These are phyloP conservation scores for Serranus cabrilla DNA, from an alignment of 2,797 vertebrate genomes.

Conservation along the genomic window DNA sequence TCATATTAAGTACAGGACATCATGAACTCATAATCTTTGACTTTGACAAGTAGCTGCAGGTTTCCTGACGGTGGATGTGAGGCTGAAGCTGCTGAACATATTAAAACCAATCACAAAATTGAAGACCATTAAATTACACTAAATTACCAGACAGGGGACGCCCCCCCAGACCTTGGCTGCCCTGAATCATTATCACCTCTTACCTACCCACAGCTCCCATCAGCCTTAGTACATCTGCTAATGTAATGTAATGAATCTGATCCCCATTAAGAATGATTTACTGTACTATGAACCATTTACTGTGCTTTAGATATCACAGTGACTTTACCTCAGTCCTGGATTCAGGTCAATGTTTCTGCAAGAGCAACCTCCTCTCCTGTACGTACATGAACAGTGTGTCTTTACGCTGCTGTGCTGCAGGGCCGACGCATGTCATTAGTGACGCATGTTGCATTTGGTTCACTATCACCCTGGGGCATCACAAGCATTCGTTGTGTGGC, in stretches of 20 bases:
- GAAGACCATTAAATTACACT: not conserved
- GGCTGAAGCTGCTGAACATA: not conserved
- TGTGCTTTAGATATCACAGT: not conserved
- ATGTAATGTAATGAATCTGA: not conserved
- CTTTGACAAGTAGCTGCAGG: not conserved
- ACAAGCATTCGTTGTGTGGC: not conserved
- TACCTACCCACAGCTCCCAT: not conserved
- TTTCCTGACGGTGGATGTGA: not conserved
- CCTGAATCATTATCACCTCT: not conserved
- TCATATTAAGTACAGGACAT: not conserved
- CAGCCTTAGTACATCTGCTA: not conserved
- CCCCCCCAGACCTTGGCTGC: not conserved
- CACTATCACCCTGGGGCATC: not conserved
- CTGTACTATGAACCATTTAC: not conserved
- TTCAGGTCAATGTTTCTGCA: slow-evolving; percentile 51
- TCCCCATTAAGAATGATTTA: not conserved
- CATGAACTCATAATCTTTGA: not conserved
- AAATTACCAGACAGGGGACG: not conserved
- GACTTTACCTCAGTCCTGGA: not conserved
- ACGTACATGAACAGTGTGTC: slow-evolving; percentile 7
- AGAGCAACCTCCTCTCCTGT: slow-evolving; percentile 4
- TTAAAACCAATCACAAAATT: not conserved
- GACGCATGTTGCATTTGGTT: slow-evolving; percentile 37
- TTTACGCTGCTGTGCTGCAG: slow-evolving; percentile 24
- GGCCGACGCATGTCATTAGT: slow-evolving; percentile 32